Evolutionary conservation across 2,113 vertebrate genomes (phyloP).

Genomic region (Callipepla californica): DNA sequence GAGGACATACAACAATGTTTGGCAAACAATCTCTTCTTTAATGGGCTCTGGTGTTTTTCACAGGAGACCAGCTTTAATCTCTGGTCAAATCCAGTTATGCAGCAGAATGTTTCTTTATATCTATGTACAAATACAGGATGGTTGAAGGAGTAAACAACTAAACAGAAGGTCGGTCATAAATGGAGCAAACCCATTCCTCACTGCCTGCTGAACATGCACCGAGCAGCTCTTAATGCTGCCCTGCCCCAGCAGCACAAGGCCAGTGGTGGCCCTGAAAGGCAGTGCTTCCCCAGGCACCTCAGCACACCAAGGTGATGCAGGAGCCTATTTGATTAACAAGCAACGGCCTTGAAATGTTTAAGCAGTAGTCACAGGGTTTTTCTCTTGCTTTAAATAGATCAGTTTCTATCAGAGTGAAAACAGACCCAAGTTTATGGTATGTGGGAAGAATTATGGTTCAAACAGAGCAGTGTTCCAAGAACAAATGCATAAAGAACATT

Average conservation of each 20-base stretch:
- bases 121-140: not conserved
- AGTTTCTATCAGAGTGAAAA: slow-evolving; percentile 46
- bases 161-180: not conserved
- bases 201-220: not conserved
- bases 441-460: slow-evolving; percentile 46
- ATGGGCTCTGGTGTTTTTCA: not conserved
- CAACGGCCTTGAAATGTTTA: not conserved
- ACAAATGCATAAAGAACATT: slow-evolving; percentile 72
- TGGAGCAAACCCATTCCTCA: not conserved
- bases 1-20: slow-evolving; percentile 19
- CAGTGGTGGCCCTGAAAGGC: not conserved
- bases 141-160: not conserved
- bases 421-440: slow-evolving; percentile 33
- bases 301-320: not conserved
- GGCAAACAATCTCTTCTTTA: slow-evolving; percentile 10
- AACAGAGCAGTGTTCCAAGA: slow-evolving; percentile 57
- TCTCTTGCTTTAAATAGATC: slow-evolving; percentile 12
- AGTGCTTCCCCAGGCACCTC: not conserved
- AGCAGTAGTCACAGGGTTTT: not conserved
- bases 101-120: not conserved
- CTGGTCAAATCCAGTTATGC: not conserved
- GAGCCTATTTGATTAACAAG: not conserved
- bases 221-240: not conserved
- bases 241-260: not conserved
- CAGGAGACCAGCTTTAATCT: slow-evolving; percentile 35